Evolutionary conservation across 2,888 invertebrate genomes (phyloP).

Genomic region (Bedellia somnulentella): DNA sequence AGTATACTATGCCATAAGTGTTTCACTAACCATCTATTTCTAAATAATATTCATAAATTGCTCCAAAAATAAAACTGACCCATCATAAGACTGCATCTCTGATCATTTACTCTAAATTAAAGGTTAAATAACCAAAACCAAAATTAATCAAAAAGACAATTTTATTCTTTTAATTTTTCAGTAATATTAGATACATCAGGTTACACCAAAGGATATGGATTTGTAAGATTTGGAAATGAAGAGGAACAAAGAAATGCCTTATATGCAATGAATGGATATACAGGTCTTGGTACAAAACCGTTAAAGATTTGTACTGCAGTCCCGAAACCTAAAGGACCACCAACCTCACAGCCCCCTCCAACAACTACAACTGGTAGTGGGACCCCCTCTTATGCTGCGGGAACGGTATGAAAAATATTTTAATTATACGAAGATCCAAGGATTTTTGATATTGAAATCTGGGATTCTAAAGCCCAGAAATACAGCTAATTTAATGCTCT

Average conservation of each 20-base stretch:
- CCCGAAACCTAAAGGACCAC: constrained; percentile 72
- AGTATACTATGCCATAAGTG: no score
- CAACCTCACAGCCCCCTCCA: constrained; percentile 23
- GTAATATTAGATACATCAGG: constrained; percentile 89
- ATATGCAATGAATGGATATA: constrained; percentile 90
- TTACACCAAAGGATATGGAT: constrained; percentile 94
- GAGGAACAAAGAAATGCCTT: constrained; percentile 92
- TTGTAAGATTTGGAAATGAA: constrained; percentile 92
- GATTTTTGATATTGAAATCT: no score
- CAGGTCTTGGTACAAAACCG: constrained; percentile 84
- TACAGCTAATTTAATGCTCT: no score
- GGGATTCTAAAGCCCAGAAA: no score
- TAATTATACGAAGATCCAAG: no score
- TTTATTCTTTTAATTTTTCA: constrained; percentile 39
- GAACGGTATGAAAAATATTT: constrained; percentile 36
- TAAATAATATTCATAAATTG: no score
- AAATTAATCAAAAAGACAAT: background rate
- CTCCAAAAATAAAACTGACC: no score
- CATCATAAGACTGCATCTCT: no score
- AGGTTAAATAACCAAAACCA: no score
- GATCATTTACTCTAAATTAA: no score
- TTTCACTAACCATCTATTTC: no score
- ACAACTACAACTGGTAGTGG: constrained; percentile 18
- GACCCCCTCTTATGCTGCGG: background rate
- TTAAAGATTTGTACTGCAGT: constrained; percentile 92